A percentile compares a stretch with the other conserved stretches of the same genome.
These are phyloP conservation scores for Proctacanthus coquilletti DNA, from an alignment of 1,140 invertebrate genomes.

Conservation along the genomic window DNA sequence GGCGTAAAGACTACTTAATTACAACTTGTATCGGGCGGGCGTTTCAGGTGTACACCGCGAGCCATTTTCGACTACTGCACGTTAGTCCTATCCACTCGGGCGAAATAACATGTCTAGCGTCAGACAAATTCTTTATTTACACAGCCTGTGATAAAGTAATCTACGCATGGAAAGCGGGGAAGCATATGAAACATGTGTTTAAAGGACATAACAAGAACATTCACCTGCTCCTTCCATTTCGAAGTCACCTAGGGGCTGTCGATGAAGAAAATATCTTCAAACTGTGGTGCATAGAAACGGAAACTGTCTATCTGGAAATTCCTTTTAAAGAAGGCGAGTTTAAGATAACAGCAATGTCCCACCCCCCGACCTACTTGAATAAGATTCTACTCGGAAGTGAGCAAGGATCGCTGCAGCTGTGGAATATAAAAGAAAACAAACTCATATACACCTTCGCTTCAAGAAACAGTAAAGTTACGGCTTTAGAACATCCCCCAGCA, in stretches of 20 bases:
- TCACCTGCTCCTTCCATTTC: slow-evolving; percentile 73
- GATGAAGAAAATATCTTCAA: slow-evolving; percentile 63
- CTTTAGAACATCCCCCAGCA: slow-evolving; percentile 72
- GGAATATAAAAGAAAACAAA: slow-evolving; percentile 74
- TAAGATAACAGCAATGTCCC: slow-evolving; percentile 59
- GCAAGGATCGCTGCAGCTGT: slow-evolving; percentile 76
- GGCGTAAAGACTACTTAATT: slow-evolving; percentile 72
- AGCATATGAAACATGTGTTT: slow-evolving; percentile 71
- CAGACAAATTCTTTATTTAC: slow-evolving; percentile 68
- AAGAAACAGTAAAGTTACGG: slow-evolving; percentile 53
- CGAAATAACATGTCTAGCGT: slow-evolving; percentile 68
- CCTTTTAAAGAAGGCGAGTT: slow-evolving; percentile 58
- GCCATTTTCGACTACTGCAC: slow-evolving; percentile 65
- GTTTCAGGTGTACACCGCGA: slow-evolving; percentile 82
- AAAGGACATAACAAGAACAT: slow-evolving; percentile 59
- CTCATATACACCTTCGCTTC: slow-evolving; percentile 68
- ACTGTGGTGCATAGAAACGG: slow-evolving; percentile 73
- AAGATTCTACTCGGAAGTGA: slow-evolving; percentile 86
- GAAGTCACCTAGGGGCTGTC: slow-evolving; percentile 66
- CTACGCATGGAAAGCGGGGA: slow-evolving; percentile 76
- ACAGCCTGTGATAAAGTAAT: slow-evolving; percentile 65
- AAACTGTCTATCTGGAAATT: slow-evolving; percentile 48
- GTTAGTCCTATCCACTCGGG: slow-evolving; percentile 66
- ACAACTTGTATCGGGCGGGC: slow-evolving; percentile 78
- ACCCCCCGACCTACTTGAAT: slow-evolving; percentile 87